Evolutionary conservation across 2,888 invertebrate genomes (phyloP).

Genomic region (Campoplex nolae): DNA sequence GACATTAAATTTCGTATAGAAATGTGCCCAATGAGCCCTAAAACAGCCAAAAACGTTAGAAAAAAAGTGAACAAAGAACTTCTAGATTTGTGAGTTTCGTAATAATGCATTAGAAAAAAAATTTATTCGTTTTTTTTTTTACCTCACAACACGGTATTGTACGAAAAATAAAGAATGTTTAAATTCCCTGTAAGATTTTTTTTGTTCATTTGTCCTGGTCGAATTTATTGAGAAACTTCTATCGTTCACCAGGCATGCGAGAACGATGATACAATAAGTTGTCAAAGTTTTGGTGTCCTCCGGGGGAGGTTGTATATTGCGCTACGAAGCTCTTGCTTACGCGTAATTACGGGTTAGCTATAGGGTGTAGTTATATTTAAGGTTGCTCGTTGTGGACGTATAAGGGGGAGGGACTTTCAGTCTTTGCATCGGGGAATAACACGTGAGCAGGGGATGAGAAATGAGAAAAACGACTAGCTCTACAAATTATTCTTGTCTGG

Average conservation of each 20-base stretch:
- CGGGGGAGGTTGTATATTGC: slow-evolving; percentile 21
- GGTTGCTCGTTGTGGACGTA: slow-evolving; percentile 43
- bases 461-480: slow-evolving; percentile 35
- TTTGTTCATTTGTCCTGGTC: neutral
- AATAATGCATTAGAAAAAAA: neutral
- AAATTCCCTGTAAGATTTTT: neutral
- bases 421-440: slow-evolving; percentile 52
- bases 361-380: slow-evolving; percentile 57
- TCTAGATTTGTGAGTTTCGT: neutral
- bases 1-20: no score
- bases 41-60: neutral
- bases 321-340: slow-evolving; percentile 14
- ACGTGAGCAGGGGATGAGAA: slow-evolving; percentile 36
- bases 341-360: slow-evolving; percentile 61
- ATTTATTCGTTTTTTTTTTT: neutral
- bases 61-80: neutral
- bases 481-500: slow-evolving; percentile 58
- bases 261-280: slow-evolving; percentile 11
- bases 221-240: slow-evolving; percentile 40
- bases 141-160: neutral
- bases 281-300: slow-evolving; percentile 56
- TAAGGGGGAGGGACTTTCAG: slow-evolving; percentile 14
- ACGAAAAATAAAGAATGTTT: slow-evolving; percentile 3
- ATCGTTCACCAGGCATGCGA: slow-evolving; percentile 18
- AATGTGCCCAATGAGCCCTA: no score